Evolutionary conservation across 1,140 invertebrate species (phyloP).

Genomic region (Mizuhopecten yessoensis): DNA sequence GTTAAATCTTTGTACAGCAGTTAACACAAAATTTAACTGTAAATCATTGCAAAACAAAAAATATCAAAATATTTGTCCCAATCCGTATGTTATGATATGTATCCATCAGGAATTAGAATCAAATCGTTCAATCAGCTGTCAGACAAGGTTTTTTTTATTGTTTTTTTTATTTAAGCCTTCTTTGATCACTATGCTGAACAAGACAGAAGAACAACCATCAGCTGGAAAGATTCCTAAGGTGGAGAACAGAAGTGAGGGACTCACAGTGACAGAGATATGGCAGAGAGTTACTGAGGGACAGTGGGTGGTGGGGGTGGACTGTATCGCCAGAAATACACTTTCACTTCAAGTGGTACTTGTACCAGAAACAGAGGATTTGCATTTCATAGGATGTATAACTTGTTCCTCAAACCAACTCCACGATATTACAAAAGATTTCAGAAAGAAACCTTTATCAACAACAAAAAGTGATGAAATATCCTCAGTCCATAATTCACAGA

Average conservation of each 20-base stretch:
- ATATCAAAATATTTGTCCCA: too few relatives aligned
- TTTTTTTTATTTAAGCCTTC: neutral
- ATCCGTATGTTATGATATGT: too few relatives aligned
- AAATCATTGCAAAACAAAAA: too few relatives aligned
- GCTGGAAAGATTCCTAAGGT: neutral
- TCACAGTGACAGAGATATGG: neutral
- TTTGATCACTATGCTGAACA: neutral
- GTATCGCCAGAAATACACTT: neutral
- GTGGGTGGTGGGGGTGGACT: neutral
- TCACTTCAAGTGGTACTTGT: slow-evolving; percentile 18
- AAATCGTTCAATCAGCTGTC: too few relatives aligned
- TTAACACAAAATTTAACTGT: too few relatives aligned
- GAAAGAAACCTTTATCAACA: neutral
- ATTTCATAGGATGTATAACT: neutral
- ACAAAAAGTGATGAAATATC: neutral
- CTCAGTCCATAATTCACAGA: neutral
- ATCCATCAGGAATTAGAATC: too few relatives aligned
- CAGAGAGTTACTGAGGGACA: neutral
- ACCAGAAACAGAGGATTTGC: neutral
- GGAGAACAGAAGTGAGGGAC: neutral
- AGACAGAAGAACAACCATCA: neutral
- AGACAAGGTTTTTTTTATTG: neutral
- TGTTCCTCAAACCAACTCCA: neutral
- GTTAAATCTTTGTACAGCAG: too few relatives aligned
- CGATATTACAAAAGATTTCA: neutral